Evolutionary conservation across 1,140 invertebrate species (phyloP), one percentile per base, ranked within the genome.

Genomic region (Lucilia sericata): DNA sequence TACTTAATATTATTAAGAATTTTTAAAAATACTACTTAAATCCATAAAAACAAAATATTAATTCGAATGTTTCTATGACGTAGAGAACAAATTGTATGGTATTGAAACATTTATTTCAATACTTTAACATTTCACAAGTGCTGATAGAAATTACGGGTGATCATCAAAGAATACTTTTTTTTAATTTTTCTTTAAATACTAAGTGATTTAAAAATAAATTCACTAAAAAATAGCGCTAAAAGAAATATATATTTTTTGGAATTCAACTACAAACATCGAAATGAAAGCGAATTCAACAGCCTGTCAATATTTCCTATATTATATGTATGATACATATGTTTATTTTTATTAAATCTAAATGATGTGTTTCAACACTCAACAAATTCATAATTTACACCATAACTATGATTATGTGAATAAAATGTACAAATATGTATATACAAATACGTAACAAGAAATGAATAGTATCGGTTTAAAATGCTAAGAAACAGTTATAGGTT

Each of bases 101-200:
- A 60, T 60, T 60, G 55, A 75, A 75, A 75, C 74, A 30, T 42
- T 42, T 21, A 30, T 75, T 75, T 75, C 74, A 75, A 75, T 36
- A 75, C 74, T 25, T 76, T 36, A 36, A 17, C n/a, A 82, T 82
- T 82, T 30, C 19, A 82, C 81, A 82, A 82, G 55, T 82, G 81
- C 34, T 82, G 81, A 82, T 82, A n/a, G 81, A 19, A 76, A 82
- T 82, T 55, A 8, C 60, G 7, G 34, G 30, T 65, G 81, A 82
- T 82, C 81, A 70, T 21, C 65, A 70, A 70, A 60, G 55, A n/a
- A 60, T 60, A n/a, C n/a, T 7, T n/a, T 60, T 60, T 42, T 30
- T 3, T 30, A 30, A 42, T 42, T 55, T 55, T 55, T 55, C 10
- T 14, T 55, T 14, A 13, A 17, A 51, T 51, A 51, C 49, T 17